phyloP scores from a whole-genome alignment of 2,113 vertebrate genomes.

The Calidris pugnax region DNA sequence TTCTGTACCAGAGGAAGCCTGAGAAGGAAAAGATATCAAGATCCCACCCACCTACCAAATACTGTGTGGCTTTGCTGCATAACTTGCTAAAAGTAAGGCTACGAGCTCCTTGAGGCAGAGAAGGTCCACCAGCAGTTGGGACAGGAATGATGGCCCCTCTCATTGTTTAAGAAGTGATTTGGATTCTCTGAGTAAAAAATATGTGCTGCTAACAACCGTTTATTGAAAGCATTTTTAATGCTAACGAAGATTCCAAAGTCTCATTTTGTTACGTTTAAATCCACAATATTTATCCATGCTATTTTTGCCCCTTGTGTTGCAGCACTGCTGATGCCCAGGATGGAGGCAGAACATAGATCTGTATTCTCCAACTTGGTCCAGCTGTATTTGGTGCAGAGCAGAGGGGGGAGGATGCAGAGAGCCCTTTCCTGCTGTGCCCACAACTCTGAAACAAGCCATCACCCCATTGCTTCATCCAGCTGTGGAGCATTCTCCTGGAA shows the following conservation, averaged over 20 bases:
- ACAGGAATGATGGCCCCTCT: not conserved
- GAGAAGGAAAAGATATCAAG: not conserved
- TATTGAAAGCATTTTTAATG: not conserved
- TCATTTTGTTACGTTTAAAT: not conserved
- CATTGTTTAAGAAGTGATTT: not conserved
- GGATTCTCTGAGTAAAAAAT: not conserved
- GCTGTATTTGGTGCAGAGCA: not conserved
- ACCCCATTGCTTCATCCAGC: not conserved
- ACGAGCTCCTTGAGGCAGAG: not conserved
- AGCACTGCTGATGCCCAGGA: not conserved
- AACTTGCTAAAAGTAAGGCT: not conserved
- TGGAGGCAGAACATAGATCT: accelerated
- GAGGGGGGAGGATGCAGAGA: not conserved
- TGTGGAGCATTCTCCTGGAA: not conserved
- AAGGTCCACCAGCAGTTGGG: not conserved
- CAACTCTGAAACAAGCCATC: not conserved
- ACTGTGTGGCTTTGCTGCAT: not conserved
- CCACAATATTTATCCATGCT: accelerated
- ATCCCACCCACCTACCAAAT: not conserved
- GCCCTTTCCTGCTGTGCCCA: not conserved
- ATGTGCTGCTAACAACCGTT: not conserved
- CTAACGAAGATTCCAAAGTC: not conserved
- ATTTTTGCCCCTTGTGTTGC: not conserved
- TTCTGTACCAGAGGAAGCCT: not conserved
- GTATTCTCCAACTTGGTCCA: not conserved